Conservation (phyloP, 2,797 vertebrate genomes). For the Parauchenoglanis ngamensis region DNA sequence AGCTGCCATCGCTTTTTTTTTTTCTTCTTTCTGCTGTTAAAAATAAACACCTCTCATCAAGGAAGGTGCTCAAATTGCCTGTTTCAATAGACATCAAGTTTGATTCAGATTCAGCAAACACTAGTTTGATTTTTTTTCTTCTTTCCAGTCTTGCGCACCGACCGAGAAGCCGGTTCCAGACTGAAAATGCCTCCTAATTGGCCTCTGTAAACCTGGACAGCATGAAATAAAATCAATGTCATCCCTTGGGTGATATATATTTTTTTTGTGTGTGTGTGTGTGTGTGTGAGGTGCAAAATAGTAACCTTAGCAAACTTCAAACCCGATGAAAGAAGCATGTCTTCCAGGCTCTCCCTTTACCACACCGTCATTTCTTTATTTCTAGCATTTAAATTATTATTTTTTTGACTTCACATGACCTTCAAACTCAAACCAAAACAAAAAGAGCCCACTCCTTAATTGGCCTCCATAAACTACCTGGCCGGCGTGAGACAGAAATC, state of each 20-base stretch:
- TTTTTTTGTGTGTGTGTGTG: background rate
- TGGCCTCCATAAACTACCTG: slow-evolving; percentile 48
- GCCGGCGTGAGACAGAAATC: slow-evolving; percentile 49
- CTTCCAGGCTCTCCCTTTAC: background rate
- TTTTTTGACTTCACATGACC: background rate
- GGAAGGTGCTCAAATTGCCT: slow-evolving; percentile 45
- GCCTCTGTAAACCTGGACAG: slow-evolving; percentile 48
- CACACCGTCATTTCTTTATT: background rate
- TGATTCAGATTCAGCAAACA: slow-evolving; percentile 47
- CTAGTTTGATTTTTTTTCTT: slow-evolving; percentile 25
- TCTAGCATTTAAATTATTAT: background rate
- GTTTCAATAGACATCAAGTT: slow-evolving; percentile 34
- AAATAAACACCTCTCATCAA: slow-evolving; percentile 50
- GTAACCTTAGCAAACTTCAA: slow-evolving; percentile 31
- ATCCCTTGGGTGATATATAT: slow-evolving; percentile 19
- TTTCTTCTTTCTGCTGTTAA: slow-evolving; percentile 47
- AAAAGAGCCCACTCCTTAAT: slow-evolving; percentile 39
- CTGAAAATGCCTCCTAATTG: slow-evolving; percentile 54
- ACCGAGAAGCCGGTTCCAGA: slow-evolving; percentile 9
- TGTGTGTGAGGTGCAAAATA: slow-evolving; percentile 26
- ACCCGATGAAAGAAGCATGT: background rate
- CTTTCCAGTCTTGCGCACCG: slow-evolving; percentile 13
- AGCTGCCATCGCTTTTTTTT: slow-evolving; percentile 60
- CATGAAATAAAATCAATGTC: slow-evolving; percentile 51
- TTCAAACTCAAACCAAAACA: slow-evolving; percentile 2